Evolutionary conservation across 2,797 vertebrate genomes (phyloP), one percentile per base, ranked within the genome.

Genomic region (Rhadinocentrus ornatus): DNA sequence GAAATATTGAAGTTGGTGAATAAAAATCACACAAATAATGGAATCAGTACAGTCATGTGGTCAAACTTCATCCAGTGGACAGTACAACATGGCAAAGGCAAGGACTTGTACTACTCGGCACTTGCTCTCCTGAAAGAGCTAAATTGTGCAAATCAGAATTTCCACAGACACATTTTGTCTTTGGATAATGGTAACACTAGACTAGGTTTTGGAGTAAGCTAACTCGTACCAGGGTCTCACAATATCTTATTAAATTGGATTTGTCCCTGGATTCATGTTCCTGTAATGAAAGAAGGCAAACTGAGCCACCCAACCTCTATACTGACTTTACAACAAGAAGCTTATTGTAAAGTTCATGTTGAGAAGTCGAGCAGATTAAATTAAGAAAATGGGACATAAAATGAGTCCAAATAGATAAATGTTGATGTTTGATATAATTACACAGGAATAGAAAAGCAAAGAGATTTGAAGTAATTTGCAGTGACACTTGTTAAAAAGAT

Each of bases 401-500:
- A 34, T 34, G 11, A 70, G 69, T 12, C 46, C 18, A 62, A 56
- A 59, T 67, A 62, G 62, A 77, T 75, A 35, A 67, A 77, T 72
- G 44, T 61, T 41, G 41, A 46, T 48, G 46, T 48, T 46, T 41
- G 46, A 73, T 66, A 63, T 35, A 72, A 70, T 63, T 67, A 50
- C 58, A 77, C 2, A 72, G 54, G 77, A 3, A 70, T n/a, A 62
- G 10, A 77, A 44, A 63, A 41, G 62, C 46, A 59, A 75, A 57
- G 67, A 78, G 34, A 68, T 77, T 53, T 79, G 69, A 75, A 65
- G 71, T 89, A 77, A 91, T 86, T 80, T 78, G 63, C 71, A 57
- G n/a, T 77, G 76, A 74, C 81, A 87, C 77, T 86, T 78, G 67
- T 80, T 78, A 78, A 77, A 74, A n/a, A n/a, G n/a, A n/a, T n/a